Conservation (phyloP, 1,140 invertebrate genomes). For the Drosophila repletoides region DNA sequence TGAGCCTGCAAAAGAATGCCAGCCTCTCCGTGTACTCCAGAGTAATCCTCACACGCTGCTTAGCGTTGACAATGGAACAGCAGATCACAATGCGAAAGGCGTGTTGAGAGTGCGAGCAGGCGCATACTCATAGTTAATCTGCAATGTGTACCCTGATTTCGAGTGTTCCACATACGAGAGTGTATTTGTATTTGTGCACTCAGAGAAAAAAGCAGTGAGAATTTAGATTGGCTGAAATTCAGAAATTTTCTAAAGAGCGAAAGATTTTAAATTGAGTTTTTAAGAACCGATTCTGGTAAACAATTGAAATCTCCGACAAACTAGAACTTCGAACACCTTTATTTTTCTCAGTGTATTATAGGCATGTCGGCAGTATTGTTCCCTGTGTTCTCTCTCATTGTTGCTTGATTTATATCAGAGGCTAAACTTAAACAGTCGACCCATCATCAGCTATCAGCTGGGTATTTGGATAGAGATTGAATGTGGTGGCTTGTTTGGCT, state of each 20-base stretch:
- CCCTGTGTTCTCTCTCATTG: slow-evolving; percentile 52
- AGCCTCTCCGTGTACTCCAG: slow-evolving; percentile 14
- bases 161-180: slow-evolving; percentile 33
- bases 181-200: no score
- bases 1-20: slow-evolving; percentile 49
- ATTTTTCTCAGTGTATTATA: no score
- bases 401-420: slow-evolving; percentile 62
- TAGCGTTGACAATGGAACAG: slow-evolving; percentile 62
- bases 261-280: no score
- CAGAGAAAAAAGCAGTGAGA: no score
- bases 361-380: background rate
- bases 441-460: slow-evolving; percentile 30
- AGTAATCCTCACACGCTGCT: slow-evolving; percentile 76
- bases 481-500: no score
- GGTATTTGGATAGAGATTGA: slow-evolving; percentile 24
- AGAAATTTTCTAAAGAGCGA: no score
- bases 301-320: no score
- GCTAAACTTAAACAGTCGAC: background rate
- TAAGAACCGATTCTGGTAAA: no score
- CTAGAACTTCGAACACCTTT: no score
- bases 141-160: slow-evolving; percentile 49
- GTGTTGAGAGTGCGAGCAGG: slow-evolving; percentile 53
- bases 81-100: slow-evolving; percentile 44
- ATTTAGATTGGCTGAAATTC: no score
- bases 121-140: slow-evolving; percentile 52